Percentiles rank a stretch among this genome's conserved stretches.
phyloP scores from a whole-genome alignment of 1,140 invertebrate species.

The Pteromalus puparum region DNA sequence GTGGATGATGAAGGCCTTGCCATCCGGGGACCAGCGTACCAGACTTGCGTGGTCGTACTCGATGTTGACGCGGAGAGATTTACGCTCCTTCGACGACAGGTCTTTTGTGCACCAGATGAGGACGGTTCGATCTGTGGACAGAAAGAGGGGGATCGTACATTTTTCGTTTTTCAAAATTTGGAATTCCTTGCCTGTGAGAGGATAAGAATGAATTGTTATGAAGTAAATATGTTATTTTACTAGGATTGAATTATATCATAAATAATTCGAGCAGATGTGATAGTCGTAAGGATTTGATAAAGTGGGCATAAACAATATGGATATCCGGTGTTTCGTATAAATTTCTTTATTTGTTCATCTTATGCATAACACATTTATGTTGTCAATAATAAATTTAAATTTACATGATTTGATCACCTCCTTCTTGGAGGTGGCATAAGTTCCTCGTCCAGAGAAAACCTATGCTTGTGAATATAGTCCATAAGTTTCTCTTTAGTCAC shows the following conservation, averaged over 20 bases:
- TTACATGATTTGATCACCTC: constrained; percentile 56
- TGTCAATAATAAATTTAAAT: constrained; percentile 51
- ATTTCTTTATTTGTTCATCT: constrained; percentile 57
- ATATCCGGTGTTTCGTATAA: constrained; percentile 43
- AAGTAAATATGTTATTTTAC: not conserved
- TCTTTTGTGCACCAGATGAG: constrained; percentile 89
- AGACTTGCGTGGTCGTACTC: constrained; percentile 88
- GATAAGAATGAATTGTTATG: too few species aligned
- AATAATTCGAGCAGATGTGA: not conserved
- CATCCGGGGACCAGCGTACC: constrained; percentile 91
- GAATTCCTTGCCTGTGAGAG: too few species aligned
- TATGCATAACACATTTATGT: constrained; percentile 33
- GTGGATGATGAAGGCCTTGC: constrained; percentile 88
- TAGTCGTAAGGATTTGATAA: not conserved
- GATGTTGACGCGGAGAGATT: constrained; percentile 86
- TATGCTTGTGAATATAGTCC: constrained; percentile 81
- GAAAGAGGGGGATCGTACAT: not conserved
- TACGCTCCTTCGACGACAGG: constrained; percentile 82
- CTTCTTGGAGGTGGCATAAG: constrained; percentile 81
- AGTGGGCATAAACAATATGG: not conserved
- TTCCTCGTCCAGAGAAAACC: constrained; percentile 78
- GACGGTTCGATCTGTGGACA: constrained; percentile 85
- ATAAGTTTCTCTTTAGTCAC: constrained; percentile 89
- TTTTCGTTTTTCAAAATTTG: too few species aligned
- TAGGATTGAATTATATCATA: too few species aligned